Base-by-base conservation (phyloP, 2,888 invertebrate species). In the Netelia melanura region DNA sequence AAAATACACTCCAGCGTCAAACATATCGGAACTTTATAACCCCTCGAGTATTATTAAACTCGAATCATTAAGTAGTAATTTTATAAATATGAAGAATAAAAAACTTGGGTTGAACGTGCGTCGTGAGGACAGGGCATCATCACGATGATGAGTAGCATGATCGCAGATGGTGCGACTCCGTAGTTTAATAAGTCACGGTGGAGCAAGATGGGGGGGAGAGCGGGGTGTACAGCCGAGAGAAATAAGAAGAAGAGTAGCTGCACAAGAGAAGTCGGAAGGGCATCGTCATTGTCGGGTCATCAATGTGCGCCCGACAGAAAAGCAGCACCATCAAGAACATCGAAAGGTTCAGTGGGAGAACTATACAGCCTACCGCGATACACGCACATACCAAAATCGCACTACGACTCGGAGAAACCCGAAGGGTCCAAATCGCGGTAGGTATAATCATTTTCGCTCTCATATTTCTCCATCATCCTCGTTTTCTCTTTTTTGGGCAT, bases 201-300 rank as follows among this genome's bases (percentile, higher is more conserved):
- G 64, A 58, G 65, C 25, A 67, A 44, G 54, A 43, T 30, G 44
- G 64, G 38, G 38, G 23, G n/a, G 14, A 38, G 44, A 21, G 25
- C 38, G 64, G 43, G 70, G 58, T 17, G 30, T 61, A 43, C 68
- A 48, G 74, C 64, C 58, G 74, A 81, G 75, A 68, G 52, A 61
- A 68, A 77, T 56, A 81, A 61, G 56, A 75, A 79, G 38, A 78
- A 84, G 68, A 67, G 79, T 43, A 52, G 72, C 74, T 56, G 70
- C 61, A 79, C 72, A 72, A 83, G 83, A 76, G 44, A 74, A 81
- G 81, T 77, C 65, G 71, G 67, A 85, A 81, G 72, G 75, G 84
- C 87, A 83, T 38, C 67, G 88, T 88, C 88, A 88, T 87, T 70
- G 78, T 64, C 64, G 62, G 84, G 71, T 87, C 87, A 88, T 88